A percentile compares a stretch with the other conserved stretches of the same genome.
Evolutionary conservation across 2,113 vertebrate genomes (phyloP).

Genomic region (Rhea americana): DNA sequence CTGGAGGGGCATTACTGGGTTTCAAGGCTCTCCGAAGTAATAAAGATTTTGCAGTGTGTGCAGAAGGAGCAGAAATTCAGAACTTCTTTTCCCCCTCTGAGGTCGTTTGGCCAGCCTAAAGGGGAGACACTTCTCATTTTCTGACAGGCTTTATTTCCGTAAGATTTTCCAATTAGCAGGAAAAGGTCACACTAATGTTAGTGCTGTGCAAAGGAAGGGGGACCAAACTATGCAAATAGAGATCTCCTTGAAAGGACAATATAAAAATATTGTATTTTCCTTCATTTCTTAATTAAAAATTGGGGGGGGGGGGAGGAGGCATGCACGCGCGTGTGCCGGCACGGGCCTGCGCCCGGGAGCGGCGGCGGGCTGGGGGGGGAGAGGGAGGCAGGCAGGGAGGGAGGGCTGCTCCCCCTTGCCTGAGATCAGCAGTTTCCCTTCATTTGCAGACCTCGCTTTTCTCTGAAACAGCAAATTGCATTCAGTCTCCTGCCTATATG

Average conservation of each 20-base stretch:
- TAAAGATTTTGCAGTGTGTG: slow-evolving; percentile 91
- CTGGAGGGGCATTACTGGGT: slow-evolving; percentile 86
- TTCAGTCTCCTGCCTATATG: neutral
- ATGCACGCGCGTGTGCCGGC: neutral
- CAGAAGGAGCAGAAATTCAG: slow-evolving; percentile 86
- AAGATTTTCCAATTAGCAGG: slow-evolving; percentile 98
- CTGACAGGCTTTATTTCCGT: slow-evolving; percentile 95
- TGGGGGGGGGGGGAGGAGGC: neutral
- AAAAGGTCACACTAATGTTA: slow-evolving; percentile 94
- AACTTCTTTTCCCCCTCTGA: slow-evolving; percentile 86
- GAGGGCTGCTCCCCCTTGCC: neutral
- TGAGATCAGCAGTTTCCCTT: slow-evolving; percentile 7
- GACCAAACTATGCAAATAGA: slow-evolving; percentile 82
- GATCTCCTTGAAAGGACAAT: slow-evolving; percentile 80
- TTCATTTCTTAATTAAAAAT: slow-evolving; percentile 55
- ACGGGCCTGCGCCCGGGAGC: no score
- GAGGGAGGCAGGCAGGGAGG: neutral
- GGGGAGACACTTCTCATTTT: slow-evolving; percentile 86
- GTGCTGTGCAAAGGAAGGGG: slow-evolving; percentile 73
- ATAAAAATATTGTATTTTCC: slow-evolving; percentile 53
- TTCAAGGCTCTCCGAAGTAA: slow-evolving; percentile 86
- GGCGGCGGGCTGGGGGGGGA: neutral
- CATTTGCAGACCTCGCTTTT: neutral
- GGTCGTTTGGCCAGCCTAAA: slow-evolving; percentile 87
- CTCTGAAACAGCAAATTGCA: slow-evolving; percentile 28